Evolutionary conservation across 2,888 invertebrate genomes (phyloP).

Genomic region (Diogma glabrata): DNA sequence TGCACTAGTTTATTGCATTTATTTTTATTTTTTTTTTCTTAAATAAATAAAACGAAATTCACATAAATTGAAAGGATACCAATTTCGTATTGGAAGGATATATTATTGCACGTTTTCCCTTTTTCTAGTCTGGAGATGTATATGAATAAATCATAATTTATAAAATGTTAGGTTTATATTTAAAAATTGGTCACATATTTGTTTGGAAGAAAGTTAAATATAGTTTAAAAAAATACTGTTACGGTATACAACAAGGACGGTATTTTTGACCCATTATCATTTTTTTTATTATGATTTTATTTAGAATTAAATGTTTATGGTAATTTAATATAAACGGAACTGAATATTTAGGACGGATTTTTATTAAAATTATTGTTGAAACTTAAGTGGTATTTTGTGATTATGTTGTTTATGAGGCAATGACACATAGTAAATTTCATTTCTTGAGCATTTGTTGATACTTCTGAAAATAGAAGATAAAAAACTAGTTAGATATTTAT

Average conservation of each 20-base stretch:
- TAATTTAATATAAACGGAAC: too few species aligned
- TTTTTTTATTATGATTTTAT: too few species aligned
- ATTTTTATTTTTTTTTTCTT: not conserved
- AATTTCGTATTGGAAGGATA: too few species aligned
- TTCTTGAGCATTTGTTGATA: too few species aligned
- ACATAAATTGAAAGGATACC: not conserved
- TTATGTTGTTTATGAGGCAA: too few species aligned
- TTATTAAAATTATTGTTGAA: conserved; percentile 3
- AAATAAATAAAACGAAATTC: not conserved
- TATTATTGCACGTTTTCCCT: not conserved
- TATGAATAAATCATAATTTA: conserved; percentile 6
- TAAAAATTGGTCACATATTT: conserved; percentile 7
- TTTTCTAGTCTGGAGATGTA: conserved; percentile 5
- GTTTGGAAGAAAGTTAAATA: not conserved
- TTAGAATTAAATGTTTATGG: too few species aligned
- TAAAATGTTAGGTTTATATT: not conserved
- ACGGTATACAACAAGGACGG: too few species aligned
- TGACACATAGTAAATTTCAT: too few species aligned
- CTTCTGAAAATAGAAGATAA: too few species aligned
- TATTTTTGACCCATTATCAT: not conserved
- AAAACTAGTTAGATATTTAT: too few species aligned
- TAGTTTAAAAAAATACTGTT: not conserved
- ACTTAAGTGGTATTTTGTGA: too few species aligned
- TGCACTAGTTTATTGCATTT: conserved; percentile 3
- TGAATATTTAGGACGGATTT: conserved; percentile 8